Evolutionary conservation across 2,888 invertebrate species (phyloP), one percentile per base, ranked within the genome.

Genomic region (Crossocerus cetratus): DNA sequence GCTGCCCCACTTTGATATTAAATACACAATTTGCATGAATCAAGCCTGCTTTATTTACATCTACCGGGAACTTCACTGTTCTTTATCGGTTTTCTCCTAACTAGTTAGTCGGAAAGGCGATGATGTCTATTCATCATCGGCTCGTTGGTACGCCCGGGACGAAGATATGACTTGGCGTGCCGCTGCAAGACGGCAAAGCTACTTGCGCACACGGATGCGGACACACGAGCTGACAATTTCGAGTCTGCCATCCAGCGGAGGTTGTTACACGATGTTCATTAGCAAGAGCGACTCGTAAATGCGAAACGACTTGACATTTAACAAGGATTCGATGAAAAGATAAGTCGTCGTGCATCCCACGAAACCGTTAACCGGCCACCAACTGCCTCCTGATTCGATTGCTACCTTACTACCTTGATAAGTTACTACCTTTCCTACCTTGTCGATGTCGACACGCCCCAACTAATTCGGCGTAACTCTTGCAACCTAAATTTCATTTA

Each of bases 291-390:
- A 73, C 76, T 82, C 72, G 80, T 82, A 82, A 80, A 80, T 72
- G 76, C 73, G 74, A 82, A 82, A 82, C 75, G 78, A 78, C 81
- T 80, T 82, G 80, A 83, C 83, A 80, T 82, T 82, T 82, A 78
- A 82, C 83, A 80, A 80, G 75, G 61, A 82, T 80, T 80, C 78
- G 80, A 82, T 77, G 77, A 76, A 80, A 77, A 82, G 82, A 83
- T 82, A 83, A 82, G 76, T 72, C 70, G 57, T 44, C 66, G 72
- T 74, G 76, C 70, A 80, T 82, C 71, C 76, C 76, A 77, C 69
- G 69, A 82, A 82, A 80, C 63, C 63, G 78, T 22, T 77, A 73
- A 76, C 69, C 53, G 76, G 72, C 65, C 75, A 62, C 76, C 66
- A 55, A 69, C 60, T 62, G 67, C 63, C 62, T 59, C 54, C 53